Percentiles rank a stretch among this genome's conserved stretches.
These are phyloP conservation scores for Xiphophorus maculatus DNA, from an alignment of 2,113 vertebrate genomes.

Conservation along the genomic window DNA sequence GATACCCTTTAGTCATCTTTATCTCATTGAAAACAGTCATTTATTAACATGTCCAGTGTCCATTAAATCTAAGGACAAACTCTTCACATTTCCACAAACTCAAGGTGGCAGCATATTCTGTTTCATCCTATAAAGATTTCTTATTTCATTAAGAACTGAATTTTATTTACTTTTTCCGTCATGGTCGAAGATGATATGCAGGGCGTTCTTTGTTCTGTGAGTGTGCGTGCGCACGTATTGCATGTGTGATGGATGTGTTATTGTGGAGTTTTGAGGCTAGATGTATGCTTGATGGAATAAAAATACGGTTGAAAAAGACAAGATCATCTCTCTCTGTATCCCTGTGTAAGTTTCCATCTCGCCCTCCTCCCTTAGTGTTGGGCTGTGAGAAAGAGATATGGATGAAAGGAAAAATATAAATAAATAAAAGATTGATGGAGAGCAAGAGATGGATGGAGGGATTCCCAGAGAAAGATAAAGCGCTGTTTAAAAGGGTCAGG, in stretches of 20 bases:
- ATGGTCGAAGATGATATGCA: slow-evolving; percentile 50
- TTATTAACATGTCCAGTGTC: slow-evolving; percentile 22
- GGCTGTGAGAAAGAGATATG: slow-evolving; percentile 34
- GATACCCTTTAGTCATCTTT: background rate
- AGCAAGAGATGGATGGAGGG: slow-evolving; percentile 67
- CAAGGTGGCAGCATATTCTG: slow-evolving; percentile 34
- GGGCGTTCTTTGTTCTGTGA: slow-evolving; percentile 21
- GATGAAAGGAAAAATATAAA: slow-evolving; percentile 30
- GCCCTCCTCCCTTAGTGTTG: slow-evolving; percentile 46
- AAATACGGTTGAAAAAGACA: slow-evolving; percentile 72
- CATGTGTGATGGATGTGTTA: slow-evolving; percentile 76
- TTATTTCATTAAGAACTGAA: slow-evolving; percentile 65
- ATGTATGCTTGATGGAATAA: slow-evolving; percentile 78
- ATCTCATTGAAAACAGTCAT: slow-evolving; percentile 11
- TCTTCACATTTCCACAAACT: slow-evolving; percentile 32
- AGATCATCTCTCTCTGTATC: slow-evolving; percentile 74
- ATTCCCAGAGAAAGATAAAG: slow-evolving; percentile 71
- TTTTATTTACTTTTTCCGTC: slow-evolving; percentile 60
- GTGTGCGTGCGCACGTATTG: slow-evolving; percentile 17
- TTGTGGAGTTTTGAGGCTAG: slow-evolving; percentile 74
- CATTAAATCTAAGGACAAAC: slow-evolving; percentile 39
- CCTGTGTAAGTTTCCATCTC: slow-evolving; percentile 42
- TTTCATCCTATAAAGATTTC: slow-evolving; percentile 51
- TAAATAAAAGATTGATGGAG: slow-evolving; percentile 66
- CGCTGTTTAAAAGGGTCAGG: slow-evolving; percentile 76